Base-by-base conservation (phyloP, 2,113 vertebrate species). In the Python bivittatus region DNA sequence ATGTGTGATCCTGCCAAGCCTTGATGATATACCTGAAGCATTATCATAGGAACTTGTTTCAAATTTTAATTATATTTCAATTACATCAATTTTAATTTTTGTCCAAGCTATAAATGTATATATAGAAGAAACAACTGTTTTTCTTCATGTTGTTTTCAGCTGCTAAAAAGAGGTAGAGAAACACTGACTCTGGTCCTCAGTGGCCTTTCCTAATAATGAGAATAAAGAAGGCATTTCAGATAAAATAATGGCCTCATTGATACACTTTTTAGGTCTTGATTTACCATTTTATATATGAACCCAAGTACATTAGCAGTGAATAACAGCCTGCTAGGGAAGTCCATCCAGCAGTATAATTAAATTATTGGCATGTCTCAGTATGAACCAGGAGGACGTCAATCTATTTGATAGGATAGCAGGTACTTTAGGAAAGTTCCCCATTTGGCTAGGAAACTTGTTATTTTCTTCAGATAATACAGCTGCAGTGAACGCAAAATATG, bases 381-480 rank as follows among this genome's bases (percentile, higher is more conserved):
- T 94, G 93, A 93, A 48, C 72, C 0, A 1, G 58, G 91, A 94
- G 94, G 91, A 90, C 0, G 0, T 89, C 92, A 93, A 89, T 58
- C 86, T 93, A 23, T 92, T 91, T 94, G 92, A 93, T 94, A 89
- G 91, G 53, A 53, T 11, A 92, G 89, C 60, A 93, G 91, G 95
- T 91, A 92, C 0, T 0, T 33, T 57, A 44, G 91, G 90, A 92
- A 93, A 92, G 91, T 95, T 95, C 53, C 91, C 61, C 64, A 33
- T 61, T 95, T 64, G 93, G 93, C 89, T 85, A 86, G 92, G 92
- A 96, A 93, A 48, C 52, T 93, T 88, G 93, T 86, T n/a, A 0
- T 94, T 96, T 96, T 92, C 92, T 90, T 94, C 38, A 95, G 92
- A 92, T 92, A 93, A 94, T 58, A 61, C 85, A 93, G 93, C 89